Evolutionary conservation across 2,113 vertebrate genomes (phyloP).

Genomic region (Ceuthmochares aereus): DNA sequence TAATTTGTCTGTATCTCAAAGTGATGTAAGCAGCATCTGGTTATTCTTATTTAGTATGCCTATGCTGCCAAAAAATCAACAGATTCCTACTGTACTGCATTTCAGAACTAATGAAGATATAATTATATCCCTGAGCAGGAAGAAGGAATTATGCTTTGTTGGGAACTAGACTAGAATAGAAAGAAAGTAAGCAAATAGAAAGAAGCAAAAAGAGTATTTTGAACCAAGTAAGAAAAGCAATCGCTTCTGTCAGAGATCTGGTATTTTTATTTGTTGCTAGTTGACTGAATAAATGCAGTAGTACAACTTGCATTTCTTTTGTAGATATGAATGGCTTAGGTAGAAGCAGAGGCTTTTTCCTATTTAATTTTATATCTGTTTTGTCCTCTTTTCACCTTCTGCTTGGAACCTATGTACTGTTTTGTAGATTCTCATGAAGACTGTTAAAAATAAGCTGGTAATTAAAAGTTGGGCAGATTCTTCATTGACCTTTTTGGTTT

Average conservation of each 20-base stretch:
- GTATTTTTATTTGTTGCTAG: not conserved
- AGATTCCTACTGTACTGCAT: conserved; percentile 66
- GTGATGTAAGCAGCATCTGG: conserved; percentile 68
- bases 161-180: conserved; percentile 35
- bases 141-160: conserved; percentile 64
- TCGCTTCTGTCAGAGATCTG: not conserved
- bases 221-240: conserved; percentile 6
- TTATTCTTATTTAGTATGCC: conserved; percentile 64
- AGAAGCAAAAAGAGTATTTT: not conserved
- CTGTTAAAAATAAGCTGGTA: conserved; percentile 12
- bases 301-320: not conserved
- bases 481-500: not conserved
- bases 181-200: not conserved
- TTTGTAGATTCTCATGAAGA: not conserved
- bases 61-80: conserved; percentile 62
- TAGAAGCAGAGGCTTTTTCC: not conserved
- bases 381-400: not conserved
- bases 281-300: not conserved
- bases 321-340: not conserved
- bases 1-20: conserved; percentile 67
- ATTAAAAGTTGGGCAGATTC: not conserved
- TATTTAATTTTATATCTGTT: not conserved
- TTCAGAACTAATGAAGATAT: conserved; percentile 72
- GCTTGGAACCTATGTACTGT: not conserved
- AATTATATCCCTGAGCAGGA: conserved; percentile 68